Evolutionary conservation across 2,113 vertebrate species (phyloP), one percentile per base, ranked within the genome.

Genomic region (Nematolebias whitei): DNA sequence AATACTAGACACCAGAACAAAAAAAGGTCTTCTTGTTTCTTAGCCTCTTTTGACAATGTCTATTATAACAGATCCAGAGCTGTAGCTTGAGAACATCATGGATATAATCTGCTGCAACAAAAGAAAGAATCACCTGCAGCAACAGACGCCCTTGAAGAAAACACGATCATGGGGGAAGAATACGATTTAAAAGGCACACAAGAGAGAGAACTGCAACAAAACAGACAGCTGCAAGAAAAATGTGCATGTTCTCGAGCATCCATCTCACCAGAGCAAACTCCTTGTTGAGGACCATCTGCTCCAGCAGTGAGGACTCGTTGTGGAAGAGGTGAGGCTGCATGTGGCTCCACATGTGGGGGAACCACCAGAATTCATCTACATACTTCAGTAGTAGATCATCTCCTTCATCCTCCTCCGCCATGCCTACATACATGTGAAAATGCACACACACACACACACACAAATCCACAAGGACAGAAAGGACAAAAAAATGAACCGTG

Each of bases 301-400:
- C 97, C 88, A 96, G 93, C 82, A 99, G 90, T 0, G 96, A 97
- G 0, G 96, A 97, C 81, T 98, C 95, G 2, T 99, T 99, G 78
- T 97, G 96, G 89, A 99, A 99, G 74, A 99, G 96, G 54, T 98
- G 97, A 62, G 97, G 97, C 90, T 99, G 96, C 97, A 98, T 98
- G 88, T 99, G 97, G 75, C 96, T 98, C 97, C 96, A 99, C 98
- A 99, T 99, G 73, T 99, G 98, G 44, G 97, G 97, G 73, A 99
- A 99, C 98, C 98, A 99, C 98, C 98, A 99, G 90, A 99, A 99
- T 83, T 98, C 94, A 71, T 95, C 93, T 23, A 96, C 96, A 12
- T 95, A 96, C 8, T 94, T 93, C 77, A 99, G 45, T 45, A 99
- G 79, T 49, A 93, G 87, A 78, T 99, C 98, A 26, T 99, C 98